Evolutionary conservation across 2,113 vertebrate genomes (phyloP).

Genomic region (Burhinus bistriatus): DNA sequence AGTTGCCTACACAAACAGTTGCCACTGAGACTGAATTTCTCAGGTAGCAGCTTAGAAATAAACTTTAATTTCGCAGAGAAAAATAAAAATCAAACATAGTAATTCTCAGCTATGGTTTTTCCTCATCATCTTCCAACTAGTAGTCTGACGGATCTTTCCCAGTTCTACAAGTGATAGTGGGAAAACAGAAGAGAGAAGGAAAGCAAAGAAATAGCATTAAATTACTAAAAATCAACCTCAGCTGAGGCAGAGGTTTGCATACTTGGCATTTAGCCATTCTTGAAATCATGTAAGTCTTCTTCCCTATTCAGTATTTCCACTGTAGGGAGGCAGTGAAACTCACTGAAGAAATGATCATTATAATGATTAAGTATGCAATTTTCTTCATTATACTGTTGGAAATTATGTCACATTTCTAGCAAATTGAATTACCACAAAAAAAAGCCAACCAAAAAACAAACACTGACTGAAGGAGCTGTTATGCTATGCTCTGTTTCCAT

Average conservation of each 20-base stretch:
- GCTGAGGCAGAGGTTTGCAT: neutral
- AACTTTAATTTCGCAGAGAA: neutral
- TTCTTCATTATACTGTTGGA: neutral
- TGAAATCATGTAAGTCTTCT: neutral
- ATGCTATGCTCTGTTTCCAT: neutral
- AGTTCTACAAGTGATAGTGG: neutral
- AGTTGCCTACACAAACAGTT: neutral
- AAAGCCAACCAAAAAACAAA: neutral
- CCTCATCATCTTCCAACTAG: neutral
- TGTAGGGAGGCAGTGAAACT: neutral
- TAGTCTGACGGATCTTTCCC: neutral
- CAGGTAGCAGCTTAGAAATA: neutral
- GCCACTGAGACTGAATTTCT: neutral
- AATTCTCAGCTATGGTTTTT: neutral
- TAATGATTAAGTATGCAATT: neutral
- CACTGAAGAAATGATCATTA: neutral
- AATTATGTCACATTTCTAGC: neutral
- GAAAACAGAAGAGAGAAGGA: neutral
- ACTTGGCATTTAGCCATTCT: neutral
- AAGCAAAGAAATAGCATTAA: neutral
- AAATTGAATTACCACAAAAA: neutral
- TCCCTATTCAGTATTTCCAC: conserved; percentile 10
- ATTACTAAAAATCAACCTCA: neutral
- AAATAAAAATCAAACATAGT: neutral
- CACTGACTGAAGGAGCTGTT: neutral